phyloP scores from a whole-genome alignment of 2,113 vertebrate species.

The Okapia johnstoni region DNA sequence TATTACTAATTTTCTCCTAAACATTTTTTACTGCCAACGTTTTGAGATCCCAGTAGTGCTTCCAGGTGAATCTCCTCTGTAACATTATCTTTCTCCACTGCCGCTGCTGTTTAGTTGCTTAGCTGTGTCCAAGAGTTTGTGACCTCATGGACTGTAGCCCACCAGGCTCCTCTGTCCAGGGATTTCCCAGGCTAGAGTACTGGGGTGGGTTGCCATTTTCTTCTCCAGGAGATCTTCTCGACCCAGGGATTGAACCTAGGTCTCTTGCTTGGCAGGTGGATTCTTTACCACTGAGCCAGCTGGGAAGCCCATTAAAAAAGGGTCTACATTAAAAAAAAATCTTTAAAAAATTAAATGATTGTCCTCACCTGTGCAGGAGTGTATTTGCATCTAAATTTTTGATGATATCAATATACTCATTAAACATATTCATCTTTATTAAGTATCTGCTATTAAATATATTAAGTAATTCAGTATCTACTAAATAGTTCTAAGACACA shows the following conservation, averaged over 20 bases:
- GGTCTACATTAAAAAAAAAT: not conserved
- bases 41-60: not conserved
- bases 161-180: not conserved
- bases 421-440: not conserved
- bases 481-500: not conserved
- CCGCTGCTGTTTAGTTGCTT: not conserved
- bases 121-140: not conserved
- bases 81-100: not conserved
- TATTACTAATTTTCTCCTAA: not conserved
- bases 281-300: not conserved
- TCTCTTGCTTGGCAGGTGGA: not conserved
- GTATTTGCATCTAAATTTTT: not conserved
- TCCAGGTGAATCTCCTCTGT: not conserved
- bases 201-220: not conserved
- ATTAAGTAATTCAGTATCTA: not conserved
- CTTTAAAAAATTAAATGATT: not conserved
- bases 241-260: not conserved
- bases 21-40: not conserved
- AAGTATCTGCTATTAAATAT: not conserved
- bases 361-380: not conserved
- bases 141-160: not conserved
- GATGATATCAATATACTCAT: not conserved
- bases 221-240: not conserved
- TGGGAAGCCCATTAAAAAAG: not conserved
- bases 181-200: not conserved